Conservation (phyloP, 1,140 invertebrate genomes). For the Helicoverpa armigera region DNA sequence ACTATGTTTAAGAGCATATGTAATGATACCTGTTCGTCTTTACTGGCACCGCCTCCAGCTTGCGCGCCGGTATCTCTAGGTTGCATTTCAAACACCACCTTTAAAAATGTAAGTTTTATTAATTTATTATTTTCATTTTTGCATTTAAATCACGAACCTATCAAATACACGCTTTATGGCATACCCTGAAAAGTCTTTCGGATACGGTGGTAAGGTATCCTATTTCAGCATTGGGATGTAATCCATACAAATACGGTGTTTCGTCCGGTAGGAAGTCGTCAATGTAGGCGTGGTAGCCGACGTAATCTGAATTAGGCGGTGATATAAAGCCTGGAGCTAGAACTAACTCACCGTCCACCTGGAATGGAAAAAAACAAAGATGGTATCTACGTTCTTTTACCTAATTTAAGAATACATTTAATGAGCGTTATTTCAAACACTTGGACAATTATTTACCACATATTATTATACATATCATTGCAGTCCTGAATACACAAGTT, state of each 20-base stretch:
- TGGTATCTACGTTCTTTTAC: no score
- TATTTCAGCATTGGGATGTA: conserved; percentile 98
- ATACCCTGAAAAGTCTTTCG: conserved; percentile 93
- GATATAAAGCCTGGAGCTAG: conserved; percentile 94
- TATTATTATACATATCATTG: no score
- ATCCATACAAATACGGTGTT: conserved; percentile 95
- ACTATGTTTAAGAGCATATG: no score
- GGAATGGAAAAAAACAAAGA: not conserved
- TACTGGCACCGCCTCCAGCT: conserved; percentile 88
- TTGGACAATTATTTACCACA: no score
- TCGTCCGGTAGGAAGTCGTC: conserved; percentile 95
- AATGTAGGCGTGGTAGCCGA: conserved; percentile 96
- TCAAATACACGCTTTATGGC: no score
- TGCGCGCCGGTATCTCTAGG: conserved; percentile 92
- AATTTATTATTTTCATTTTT: not conserved
- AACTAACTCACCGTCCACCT: conserved; percentile 94
- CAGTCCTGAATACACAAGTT: no score
- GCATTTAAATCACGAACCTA: no score
- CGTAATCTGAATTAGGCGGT: conserved; percentile 95
- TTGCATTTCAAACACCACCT: conserved; percentile 96
- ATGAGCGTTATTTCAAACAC: no score
- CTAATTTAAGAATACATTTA: no score
- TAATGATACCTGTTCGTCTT: conserved; percentile 92
- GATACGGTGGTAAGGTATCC: conserved; percentile 96
- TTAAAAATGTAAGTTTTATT: not conserved